Conservation (phyloP, 2,888 invertebrate genomes). For the Cheilosia scutellata region DNA sequence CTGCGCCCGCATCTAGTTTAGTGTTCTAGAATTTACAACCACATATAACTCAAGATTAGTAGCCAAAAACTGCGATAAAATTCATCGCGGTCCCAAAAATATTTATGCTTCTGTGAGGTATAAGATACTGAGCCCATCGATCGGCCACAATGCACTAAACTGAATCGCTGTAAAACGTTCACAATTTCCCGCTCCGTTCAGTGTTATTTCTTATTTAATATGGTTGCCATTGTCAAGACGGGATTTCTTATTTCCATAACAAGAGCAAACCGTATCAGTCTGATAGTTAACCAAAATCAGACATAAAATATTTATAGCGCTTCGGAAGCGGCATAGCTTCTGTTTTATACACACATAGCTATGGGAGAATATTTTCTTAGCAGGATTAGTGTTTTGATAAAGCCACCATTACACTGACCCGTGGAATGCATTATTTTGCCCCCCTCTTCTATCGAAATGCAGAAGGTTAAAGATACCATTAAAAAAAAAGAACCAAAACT, state of each 20-base stretch:
- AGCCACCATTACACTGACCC: constrained; percentile 35
- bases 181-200: constrained; percentile 29
- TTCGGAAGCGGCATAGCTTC: constrained; percentile 68
- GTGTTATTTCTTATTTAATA: constrained; percentile 48
- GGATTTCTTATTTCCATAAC: constrained; percentile 54
- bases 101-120: constrained; percentile 25
- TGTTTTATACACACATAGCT: constrained; percentile 48
- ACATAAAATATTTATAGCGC: constrained; percentile 61
- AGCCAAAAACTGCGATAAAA: constrained; percentile 47
- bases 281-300: constrained; percentile 12
- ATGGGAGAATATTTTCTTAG: no score
- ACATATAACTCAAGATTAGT: constrained; percentile 45
- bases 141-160: not conserved
- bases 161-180: constrained; percentile 27
- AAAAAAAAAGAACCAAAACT: constrained; percentile 43
- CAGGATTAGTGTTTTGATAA: constrained; percentile 40
- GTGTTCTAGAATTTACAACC: constrained; percentile 37
- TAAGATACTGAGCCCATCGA: constrained; percentile 2
- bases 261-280: constrained; percentile 29
- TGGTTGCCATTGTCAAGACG: constrained; percentile 31
- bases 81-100: constrained; percentile 49
- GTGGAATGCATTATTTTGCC: constrained; percentile 34
- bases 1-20: constrained; percentile 19
- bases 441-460: not conserved
- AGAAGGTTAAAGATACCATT: constrained; percentile 54